A percentile compares a stretch with the other conserved stretches of the same genome.
Conservation (phyloP, 2,797 vertebrate species). For the Steatocranus sp. region DNA sequence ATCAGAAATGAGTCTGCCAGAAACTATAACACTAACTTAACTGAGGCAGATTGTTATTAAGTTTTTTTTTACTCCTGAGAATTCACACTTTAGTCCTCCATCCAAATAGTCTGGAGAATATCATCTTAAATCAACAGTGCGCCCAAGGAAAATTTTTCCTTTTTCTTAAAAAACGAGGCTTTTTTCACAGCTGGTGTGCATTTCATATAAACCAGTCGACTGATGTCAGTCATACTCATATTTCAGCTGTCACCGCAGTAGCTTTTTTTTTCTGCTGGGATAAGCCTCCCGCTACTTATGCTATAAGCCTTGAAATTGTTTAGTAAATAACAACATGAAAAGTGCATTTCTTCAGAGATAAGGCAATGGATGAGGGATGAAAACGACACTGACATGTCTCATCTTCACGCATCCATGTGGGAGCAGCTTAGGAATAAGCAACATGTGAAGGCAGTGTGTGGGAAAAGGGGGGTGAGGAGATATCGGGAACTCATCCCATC, state of each 20-base stretch:
- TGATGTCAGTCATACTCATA: conserved; percentile 58
- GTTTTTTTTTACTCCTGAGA: conserved; percentile 5
- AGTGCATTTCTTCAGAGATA: conserved; percentile 38
- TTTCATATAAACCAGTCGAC: conserved; percentile 48
- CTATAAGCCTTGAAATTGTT: conserved; percentile 47
- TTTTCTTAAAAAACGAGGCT: neutral
- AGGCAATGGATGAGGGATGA: conserved; percentile 17
- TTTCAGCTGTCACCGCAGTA: conserved; percentile 44
- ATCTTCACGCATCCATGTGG: conserved; percentile 23
- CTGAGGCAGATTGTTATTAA: neutral
- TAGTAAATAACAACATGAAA: conserved; percentile 56
- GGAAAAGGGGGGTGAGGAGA: conserved; percentile 1
- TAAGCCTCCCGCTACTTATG: conserved; percentile 29
- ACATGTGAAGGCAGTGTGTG: conserved; percentile 16
- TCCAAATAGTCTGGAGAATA: conserved; percentile 30
- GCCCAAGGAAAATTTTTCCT: neutral
- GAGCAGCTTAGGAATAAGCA: conserved; percentile 19
- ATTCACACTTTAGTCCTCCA: neutral
- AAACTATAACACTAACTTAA: neutral
- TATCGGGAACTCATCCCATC: conserved; percentile 10
- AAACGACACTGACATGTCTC: conserved; percentile 25
- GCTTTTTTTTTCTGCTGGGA: conserved; percentile 14
- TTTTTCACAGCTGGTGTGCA: conserved; percentile 15
- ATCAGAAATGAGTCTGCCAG: neutral
- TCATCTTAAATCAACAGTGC: conserved; percentile 11